Evolutionary conservation across 2,888 invertebrate genomes (phyloP).

Genomic region (Gandaritis pyraliata): DNA sequence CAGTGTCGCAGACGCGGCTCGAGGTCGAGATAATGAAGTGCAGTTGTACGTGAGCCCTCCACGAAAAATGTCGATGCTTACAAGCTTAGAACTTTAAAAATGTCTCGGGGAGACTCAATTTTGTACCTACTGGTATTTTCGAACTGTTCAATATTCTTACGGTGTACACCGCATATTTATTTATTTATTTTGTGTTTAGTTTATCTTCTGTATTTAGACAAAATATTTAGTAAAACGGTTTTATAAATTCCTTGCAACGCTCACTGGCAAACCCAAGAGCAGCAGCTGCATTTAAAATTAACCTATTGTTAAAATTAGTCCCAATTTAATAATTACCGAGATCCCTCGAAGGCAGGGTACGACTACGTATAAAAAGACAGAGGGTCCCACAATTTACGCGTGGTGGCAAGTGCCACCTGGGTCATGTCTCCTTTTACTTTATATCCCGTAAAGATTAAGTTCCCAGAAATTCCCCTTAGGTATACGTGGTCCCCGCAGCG

Average conservation of each 20-base stretch:
- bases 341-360: conserved; percentile 51
- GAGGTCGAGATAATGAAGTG: conserved; percentile 42
- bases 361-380: conserved; percentile 71
- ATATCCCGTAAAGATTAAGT: conserved; percentile 83
- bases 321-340: conserved; percentile 70
- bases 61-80: conserved; percentile 30
- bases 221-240: not conserved
- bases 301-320: conserved; percentile 64
- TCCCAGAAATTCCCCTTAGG: conserved; percentile 65
- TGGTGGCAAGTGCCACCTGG: conserved; percentile 75
- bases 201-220: not conserved
- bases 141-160: conserved; percentile 8
- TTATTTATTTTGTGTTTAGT: not conserved
- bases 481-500: conserved; percentile 73
- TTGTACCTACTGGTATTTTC: conserved; percentile 11
- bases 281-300: conserved; percentile 43
- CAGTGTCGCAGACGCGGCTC: conserved; percentile 39
- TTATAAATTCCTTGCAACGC: not conserved
- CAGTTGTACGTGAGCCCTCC: conserved; percentile 36
- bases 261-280: conserved; percentile 20
- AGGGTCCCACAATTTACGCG: conserved; percentile 73
- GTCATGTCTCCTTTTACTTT: conserved; percentile 83
- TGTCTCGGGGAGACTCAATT: conserved; percentile 26
- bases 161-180: not conserved
- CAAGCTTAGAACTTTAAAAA: conserved; percentile 31